Conservation (phyloP, 2,113 vertebrate genomes). For the Rhea pennata region DNA sequence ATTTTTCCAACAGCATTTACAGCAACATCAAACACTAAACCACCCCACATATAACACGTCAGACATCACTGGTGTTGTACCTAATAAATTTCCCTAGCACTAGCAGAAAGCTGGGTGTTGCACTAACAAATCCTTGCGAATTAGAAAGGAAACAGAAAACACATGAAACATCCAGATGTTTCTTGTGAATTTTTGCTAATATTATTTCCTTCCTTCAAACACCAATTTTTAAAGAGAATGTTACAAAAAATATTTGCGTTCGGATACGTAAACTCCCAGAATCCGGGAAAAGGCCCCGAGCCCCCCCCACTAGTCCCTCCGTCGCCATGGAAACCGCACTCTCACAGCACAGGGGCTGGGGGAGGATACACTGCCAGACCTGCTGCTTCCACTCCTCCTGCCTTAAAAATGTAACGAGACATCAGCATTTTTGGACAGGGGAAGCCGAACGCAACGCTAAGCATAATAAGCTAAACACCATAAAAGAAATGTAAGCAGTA, state of each 20-base stretch:
- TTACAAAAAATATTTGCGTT: not conserved
- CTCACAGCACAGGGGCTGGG: slow-evolving; percentile 15
- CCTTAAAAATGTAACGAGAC: not conserved
- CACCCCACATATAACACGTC: not conserved
- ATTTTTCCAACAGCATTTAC: not conserved
- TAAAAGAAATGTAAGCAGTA: fast-evolving
- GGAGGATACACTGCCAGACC: slow-evolving; percentile 40
- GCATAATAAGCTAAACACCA: not conserved
- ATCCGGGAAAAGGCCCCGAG: slow-evolving; percentile 13
- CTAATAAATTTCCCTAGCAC: not conserved
- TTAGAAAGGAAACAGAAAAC: not conserved
- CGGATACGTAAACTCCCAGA: slow-evolving; percentile 34
- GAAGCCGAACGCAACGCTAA: not conserved
- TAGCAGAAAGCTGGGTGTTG: not conserved
- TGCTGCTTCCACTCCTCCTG: slow-evolving; percentile 44
- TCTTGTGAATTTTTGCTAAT: not conserved
- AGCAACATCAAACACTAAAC: not conserved
- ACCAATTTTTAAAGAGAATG: not conserved
- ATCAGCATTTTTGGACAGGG: not conserved
- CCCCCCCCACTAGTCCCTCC: not conserved
- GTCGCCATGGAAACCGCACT: slow-evolving; percentile 75
- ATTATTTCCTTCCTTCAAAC: not conserved
- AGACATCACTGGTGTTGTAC: not conserved
- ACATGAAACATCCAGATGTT: not conserved
- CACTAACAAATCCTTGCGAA: not conserved